These are phyloP conservation scores for Dichetophora obliterata DNA, from an alignment of 2,888 invertebrate species.

Conservation along the genomic window DNA sequence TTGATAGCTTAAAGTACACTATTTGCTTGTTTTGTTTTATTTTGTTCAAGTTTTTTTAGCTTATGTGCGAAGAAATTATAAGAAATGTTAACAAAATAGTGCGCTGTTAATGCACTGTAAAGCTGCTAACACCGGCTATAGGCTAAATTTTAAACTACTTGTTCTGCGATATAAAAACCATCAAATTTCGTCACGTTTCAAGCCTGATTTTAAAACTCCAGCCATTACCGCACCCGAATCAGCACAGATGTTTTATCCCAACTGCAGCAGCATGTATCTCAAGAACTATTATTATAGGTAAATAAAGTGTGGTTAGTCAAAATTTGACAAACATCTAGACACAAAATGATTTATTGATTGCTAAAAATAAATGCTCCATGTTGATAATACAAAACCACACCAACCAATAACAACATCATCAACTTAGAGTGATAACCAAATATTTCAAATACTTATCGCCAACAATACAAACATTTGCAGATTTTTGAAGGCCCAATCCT, in stretches of 20 bases:
- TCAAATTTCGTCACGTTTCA: neutral
- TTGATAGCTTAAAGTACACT: no score
- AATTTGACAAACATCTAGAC: neutral
- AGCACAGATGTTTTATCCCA: conserved; percentile 59
- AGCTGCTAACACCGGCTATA: neutral
- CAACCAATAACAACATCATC: conserved; percentile 16
- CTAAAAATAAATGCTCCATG: neutral
- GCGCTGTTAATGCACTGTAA: neutral
- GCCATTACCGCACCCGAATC: no score
- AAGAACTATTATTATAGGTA: conserved; percentile 66
- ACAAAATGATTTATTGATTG: neutral
- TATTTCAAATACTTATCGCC: neutral
- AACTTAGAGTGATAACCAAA: neutral
- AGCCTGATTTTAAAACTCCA: no score
- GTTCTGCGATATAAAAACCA: neutral
- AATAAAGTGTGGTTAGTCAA: conserved; percentile 34
- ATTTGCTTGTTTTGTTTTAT: no score
- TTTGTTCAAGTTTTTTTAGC: neutral
- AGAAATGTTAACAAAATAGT: neutral
- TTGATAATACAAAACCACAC: neutral
- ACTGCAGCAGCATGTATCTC: conserved; percentile 65
- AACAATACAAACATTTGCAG: neutral
- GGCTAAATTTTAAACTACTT: neutral
- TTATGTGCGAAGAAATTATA: neutral
- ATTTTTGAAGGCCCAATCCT: neutral